A percentile compares a stretch with the other conserved stretches of the same genome.
Evolutionary conservation across 2,888 invertebrate genomes (phyloP).

Genomic region (Phytoseiulus persimilis): DNA sequence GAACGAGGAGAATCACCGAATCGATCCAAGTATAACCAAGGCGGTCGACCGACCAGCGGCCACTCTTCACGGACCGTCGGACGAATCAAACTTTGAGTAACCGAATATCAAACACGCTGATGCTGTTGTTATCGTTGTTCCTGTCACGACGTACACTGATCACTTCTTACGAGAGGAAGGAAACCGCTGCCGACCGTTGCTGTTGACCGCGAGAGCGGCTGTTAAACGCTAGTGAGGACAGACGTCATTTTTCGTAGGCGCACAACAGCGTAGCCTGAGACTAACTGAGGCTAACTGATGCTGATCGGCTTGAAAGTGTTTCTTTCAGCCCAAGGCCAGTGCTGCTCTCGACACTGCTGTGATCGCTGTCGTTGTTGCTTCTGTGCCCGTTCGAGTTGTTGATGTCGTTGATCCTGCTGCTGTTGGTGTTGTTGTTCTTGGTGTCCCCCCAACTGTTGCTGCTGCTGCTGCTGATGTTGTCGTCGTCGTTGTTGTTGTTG

Average conservation of each 20-base stretch:
- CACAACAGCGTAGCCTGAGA: background rate
- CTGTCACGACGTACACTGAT: background rate
- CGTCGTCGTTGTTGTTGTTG: background rate
- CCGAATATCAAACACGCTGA: background rate
- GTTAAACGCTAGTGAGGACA: background rate
- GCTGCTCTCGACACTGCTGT: background rate
- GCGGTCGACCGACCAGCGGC: background rate
- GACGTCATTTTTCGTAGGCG: background rate
- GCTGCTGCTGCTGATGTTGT: conserved; percentile 7
- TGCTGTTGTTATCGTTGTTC: background rate
- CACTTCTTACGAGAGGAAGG: background rate
- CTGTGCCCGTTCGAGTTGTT: background rate
- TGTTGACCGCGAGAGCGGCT: too few relatives aligned
- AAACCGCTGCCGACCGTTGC: background rate
- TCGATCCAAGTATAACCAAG: background rate
- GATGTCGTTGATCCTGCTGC: background rate
- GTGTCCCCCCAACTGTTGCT: background rate
- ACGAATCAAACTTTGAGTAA: background rate
- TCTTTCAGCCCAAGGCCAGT: background rate
- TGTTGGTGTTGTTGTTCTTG: background rate
- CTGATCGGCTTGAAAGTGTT: too few relatives aligned
- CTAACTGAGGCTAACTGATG: background rate
- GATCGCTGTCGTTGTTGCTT: background rate
- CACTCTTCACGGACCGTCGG: background rate
- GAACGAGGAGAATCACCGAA: background rate